Evolutionary conservation across 2,113 vertebrate species (phyloP).

Genomic region (Atrichornis clamosus): DNA sequence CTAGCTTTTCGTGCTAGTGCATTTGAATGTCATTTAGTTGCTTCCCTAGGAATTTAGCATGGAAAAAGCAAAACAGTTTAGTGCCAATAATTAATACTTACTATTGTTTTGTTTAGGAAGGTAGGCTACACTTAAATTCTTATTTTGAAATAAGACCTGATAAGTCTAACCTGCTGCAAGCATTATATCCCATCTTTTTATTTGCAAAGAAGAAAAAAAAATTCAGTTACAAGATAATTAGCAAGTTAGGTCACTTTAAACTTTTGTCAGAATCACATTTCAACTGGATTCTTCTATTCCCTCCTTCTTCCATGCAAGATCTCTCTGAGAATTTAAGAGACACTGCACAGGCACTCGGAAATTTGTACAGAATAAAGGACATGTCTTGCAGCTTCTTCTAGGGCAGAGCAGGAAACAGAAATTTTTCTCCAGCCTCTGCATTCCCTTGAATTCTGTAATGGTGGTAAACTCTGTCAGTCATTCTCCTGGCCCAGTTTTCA

Average conservation of each 20-base stretch:
- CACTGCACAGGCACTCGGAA: background rate
- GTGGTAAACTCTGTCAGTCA: background rate
- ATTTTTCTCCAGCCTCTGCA: background rate
- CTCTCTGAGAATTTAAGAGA: background rate
- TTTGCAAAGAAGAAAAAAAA: background rate
- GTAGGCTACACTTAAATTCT: background rate
- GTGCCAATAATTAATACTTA: background rate
- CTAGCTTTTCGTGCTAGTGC: background rate
- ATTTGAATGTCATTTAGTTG: background rate
- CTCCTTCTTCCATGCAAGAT: background rate
- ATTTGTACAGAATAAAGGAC: background rate
- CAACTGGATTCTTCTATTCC: background rate
- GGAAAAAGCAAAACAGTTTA: background rate
- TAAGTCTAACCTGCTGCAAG: background rate
- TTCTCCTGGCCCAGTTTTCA: background rate
- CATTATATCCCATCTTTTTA: background rate
- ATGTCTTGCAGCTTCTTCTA: background rate
- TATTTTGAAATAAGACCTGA: background rate
- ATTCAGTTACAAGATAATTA: background rate
- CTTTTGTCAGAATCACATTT: background rate
- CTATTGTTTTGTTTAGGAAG: background rate
- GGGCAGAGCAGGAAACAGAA: background rate
- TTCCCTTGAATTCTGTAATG: background rate
- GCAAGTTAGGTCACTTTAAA: background rate
- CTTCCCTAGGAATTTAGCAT: background rate